Conservation (phyloP, 2,888 invertebrate genomes). For the Steinernema scapterisci region DNA sequence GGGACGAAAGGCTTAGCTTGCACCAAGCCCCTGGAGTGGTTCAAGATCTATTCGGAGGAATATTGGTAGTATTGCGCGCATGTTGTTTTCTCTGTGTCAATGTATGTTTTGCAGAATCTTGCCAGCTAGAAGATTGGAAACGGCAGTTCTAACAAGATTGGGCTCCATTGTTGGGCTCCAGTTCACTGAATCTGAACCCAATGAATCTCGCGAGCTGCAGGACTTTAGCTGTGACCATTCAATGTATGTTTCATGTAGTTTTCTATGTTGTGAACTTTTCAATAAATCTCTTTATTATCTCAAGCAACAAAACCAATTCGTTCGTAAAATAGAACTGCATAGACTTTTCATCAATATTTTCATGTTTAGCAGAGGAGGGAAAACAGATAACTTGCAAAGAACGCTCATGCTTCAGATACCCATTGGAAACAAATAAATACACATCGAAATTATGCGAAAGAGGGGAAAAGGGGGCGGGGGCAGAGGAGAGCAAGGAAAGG, state of each 20-base stretch:
- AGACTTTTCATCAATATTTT: neutral
- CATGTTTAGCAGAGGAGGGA: neutral
- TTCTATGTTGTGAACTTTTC: neutral
- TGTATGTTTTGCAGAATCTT: no score
- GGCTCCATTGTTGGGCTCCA: no score
- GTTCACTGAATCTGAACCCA: no score
- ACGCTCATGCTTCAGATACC: neutral
- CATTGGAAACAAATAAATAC: neutral
- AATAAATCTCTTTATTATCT: constrained; percentile 10
- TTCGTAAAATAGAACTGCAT: constrained; percentile 3
- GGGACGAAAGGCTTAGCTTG: no score
- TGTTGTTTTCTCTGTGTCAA: no score
- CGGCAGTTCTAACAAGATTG: no score
- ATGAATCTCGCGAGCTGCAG: no score
- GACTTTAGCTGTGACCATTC: no score
- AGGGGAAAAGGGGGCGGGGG: neutral
- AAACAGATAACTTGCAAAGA: neutral
- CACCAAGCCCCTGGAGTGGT: no score
- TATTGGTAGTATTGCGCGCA: no score
- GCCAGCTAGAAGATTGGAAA: no score
- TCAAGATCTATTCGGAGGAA: no score
- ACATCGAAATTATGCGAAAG: neutral
- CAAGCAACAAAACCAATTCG: neutral
- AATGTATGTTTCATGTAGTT: neutral
- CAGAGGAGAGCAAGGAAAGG: neutral